Percentiles rank a stretch among this genome's conserved stretches.
Evolutionary conservation across 1,140 invertebrate species (phyloP).

Genomic region (Brachionus angularis): DNA sequence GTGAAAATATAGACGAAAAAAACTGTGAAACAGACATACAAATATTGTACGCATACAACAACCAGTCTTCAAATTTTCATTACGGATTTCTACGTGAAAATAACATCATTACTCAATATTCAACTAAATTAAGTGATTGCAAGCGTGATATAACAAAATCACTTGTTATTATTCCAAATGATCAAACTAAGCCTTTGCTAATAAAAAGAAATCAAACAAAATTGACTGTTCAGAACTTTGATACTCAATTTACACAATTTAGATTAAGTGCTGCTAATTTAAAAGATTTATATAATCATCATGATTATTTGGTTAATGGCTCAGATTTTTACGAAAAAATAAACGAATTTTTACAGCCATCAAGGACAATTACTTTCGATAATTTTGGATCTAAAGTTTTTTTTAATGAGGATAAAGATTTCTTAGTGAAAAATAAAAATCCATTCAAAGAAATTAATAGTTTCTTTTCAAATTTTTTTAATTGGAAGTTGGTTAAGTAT

Average conservation of each 20-base stretch:
- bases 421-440: no score
- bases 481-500: no score
- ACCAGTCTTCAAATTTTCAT: background rate
- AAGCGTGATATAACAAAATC: no score
- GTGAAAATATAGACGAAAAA: background rate
- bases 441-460: no score
- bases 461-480: no score
- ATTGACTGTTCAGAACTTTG: background rate
- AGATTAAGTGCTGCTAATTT: background rate
- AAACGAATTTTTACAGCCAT: no score
- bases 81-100: background rate
- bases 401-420: no score
- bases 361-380: no score
- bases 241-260: background rate
- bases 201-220: background rate
- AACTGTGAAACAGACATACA: background rate
- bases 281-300: background rate
- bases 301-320: background rate
- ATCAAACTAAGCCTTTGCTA: background rate
- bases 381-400: no score
- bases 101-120: conserved; percentile 9
- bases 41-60: background rate
- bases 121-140: background rate
- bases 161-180: background rate
- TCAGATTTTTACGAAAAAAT: background rate